Evolutionary conservation across 2,113 vertebrate genomes (phyloP).

Genomic region (human): GRCh38 chr5:115647001-115647500

Average conservation of each 20-base stretch:
- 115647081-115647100: not conserved
- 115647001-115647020: not conserved
- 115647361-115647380: too few species aligned
- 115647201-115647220: not conserved
- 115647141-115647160: not conserved
- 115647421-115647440: too few species aligned
- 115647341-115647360: accelerated
- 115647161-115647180: not conserved
- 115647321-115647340: too few species aligned
- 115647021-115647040: not conserved
- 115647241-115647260: too few species aligned
- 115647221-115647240: too few species aligned
- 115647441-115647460: too few species aligned
- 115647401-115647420: too few species aligned
- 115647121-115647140: not conserved
- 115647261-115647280: too few species aligned
- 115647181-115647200: not conserved
- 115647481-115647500: not conserved
- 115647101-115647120: not conserved
- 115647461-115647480: too few species aligned
- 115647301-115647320: too few species aligned
- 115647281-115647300: too few species aligned
- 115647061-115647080: not conserved
- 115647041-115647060: not conserved
- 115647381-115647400: too few species aligned